Evolutionary conservation across 1,140 invertebrate genomes (phyloP).

Genomic region (Cephus cinctus): DNA sequence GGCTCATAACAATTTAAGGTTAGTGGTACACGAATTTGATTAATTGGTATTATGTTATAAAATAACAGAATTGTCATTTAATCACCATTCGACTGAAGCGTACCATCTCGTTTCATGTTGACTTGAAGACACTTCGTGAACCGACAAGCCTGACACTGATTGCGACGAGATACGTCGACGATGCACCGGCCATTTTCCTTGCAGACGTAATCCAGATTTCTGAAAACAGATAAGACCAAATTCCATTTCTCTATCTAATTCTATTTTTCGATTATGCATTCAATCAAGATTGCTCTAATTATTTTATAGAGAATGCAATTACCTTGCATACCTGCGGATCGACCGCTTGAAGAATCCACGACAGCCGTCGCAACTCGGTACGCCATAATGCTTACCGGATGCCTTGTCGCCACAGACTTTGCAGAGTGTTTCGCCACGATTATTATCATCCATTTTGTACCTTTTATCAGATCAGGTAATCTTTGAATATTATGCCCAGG

Average conservation of each 20-base stretch:
- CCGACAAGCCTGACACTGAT: conserved; percentile 94
- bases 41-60: too few relatives aligned
- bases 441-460: conserved; percentile 46
- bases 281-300: conserved; percentile 5
- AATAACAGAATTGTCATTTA: too few relatives aligned
- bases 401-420: conserved; percentile 90
- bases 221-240: conserved; percentile 41
- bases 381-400: conserved; percentile 90
- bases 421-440: conserved; percentile 56
- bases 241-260: background rate
- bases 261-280: conserved; percentile 2
- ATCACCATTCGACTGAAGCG: conserved; percentile 36
- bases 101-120: conserved; percentile 95
- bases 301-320: conserved; percentile 27
- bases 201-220: conserved; percentile 89
- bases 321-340: conserved; percentile 71
- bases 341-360: conserved; percentile 91
- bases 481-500: too few relatives aligned
- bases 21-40: too few relatives aligned
- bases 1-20: too few relatives aligned
- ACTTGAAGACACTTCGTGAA: conserved; percentile 90
- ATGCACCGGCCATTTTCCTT: conserved; percentile 87
- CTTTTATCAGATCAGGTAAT: too few relatives aligned
- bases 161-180: conserved; percentile 87
- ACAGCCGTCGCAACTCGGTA: conserved; percentile 88